Conservation (phyloP, 2,113 vertebrate genomes). For the Phrynocephalus versicolor region DNA sequence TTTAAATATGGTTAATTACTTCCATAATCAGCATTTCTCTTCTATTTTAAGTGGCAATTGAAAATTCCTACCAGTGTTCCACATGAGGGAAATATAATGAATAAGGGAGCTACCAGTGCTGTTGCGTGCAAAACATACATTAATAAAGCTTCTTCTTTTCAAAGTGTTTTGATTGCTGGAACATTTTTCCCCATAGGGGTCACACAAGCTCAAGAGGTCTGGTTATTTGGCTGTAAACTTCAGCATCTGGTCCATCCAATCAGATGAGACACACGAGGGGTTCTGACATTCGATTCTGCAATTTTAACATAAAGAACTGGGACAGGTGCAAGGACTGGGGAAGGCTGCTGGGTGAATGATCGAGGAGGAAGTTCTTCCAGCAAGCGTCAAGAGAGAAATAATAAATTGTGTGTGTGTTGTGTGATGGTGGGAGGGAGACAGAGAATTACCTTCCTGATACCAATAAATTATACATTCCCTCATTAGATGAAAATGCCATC, state of each 20-base stretch:
- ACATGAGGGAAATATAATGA: neutral
- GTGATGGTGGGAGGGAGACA: neutral
- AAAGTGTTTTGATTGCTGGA: neutral
- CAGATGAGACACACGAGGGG: neutral
- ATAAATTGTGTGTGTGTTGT: neutral
- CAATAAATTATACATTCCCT: constrained; percentile 23
- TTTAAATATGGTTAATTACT: neutral
- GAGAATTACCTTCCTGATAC: neutral
- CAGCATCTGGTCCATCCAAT: neutral
- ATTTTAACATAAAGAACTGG: neutral
- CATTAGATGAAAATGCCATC: constrained; percentile 1
- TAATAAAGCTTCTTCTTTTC: neutral
- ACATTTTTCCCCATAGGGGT: neutral
- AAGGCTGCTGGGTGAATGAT: neutral
- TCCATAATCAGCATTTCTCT: neutral
- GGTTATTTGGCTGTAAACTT: neutral
- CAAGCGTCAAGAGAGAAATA: neutral
- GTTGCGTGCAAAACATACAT: neutral
- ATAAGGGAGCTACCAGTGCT: neutral
- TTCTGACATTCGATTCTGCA: neutral
- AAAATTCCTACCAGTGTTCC: neutral
- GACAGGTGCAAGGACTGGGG: neutral
- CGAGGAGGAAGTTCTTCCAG: neutral
- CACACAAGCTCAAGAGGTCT: neutral
- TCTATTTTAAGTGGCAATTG: neutral